A percentile compares a stretch with the other conserved stretches of the same genome.
These are phyloP conservation scores for Procavia capensis DNA, from an alignment of 2,113 vertebrate genomes.

Conservation along the genomic window DNA sequence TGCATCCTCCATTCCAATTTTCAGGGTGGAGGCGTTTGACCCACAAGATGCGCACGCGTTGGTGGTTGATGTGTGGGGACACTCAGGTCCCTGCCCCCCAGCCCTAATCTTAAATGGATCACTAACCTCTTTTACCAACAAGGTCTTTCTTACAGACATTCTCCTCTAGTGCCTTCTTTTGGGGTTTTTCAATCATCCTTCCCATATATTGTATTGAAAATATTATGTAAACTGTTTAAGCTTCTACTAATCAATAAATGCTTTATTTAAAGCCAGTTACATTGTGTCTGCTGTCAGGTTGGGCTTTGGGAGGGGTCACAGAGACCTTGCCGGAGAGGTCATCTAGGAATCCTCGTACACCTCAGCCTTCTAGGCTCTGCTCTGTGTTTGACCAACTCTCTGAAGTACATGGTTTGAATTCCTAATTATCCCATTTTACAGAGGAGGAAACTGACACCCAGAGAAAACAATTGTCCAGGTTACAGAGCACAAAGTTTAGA, in stretches of 20 bases:
- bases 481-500: background rate
- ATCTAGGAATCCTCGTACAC: background rate
- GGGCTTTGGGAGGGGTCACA: background rate
- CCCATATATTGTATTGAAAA: slow-evolving; percentile 85
- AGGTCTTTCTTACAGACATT: background rate
- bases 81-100: background rate
- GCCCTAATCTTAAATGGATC: background rate
- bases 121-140: background rate
- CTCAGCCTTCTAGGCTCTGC: background rate
- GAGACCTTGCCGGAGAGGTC: accelerated
- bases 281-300: background rate
- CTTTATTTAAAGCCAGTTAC: slow-evolving; percentile 88
- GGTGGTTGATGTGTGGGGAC: slow-evolving; percentile 39
- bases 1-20: background rate
- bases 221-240: slow-evolving; percentile 87
- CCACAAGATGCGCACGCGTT: background rate
- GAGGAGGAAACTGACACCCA: background rate
- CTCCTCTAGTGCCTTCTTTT: slow-evolving; percentile 84
- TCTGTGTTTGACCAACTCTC: background rate
- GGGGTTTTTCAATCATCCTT: slow-evolving; percentile 79
- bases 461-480: background rate
- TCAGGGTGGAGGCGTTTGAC: background rate
- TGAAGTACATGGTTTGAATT: accelerated
- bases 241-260: slow-evolving; percentile 90
- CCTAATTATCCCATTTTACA: background rate